These are phyloP conservation scores for Oophaga sylvatica DNA, from an alignment of 2,797 vertebrate genomes.

Conservation along the genomic window DNA sequence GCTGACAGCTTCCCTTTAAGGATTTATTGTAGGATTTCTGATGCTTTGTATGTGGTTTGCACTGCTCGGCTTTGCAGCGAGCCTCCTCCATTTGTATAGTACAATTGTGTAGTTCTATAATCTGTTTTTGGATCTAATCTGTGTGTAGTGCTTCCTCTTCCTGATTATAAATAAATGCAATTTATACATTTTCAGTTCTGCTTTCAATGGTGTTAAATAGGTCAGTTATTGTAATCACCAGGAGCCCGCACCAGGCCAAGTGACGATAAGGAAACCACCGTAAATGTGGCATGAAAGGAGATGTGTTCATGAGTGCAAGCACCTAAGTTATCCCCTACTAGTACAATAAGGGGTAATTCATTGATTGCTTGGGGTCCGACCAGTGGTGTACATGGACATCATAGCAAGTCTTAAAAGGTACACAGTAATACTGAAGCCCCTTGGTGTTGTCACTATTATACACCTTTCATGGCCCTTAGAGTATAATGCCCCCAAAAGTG, in stretches of 20 bases:
- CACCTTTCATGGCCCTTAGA: too few relatives aligned
- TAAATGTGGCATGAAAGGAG: neutral
- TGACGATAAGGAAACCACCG: neutral
- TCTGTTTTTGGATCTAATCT: conserved; percentile 15
- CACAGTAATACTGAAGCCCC: too few relatives aligned
- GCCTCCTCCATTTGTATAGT: neutral
- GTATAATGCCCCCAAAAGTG: too few relatives aligned
- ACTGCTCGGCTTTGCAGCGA: neutral
- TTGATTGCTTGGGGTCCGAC: too few relatives aligned
- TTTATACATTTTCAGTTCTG: conserved; percentile 19
- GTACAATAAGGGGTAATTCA: too few relatives aligned
- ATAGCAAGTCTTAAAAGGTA: too few relatives aligned
- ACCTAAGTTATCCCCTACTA: neutral
- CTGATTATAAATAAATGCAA: conserved; percentile 18
- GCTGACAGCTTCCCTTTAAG: too few relatives aligned
- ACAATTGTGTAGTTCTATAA: neutral
- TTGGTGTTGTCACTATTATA: too few relatives aligned
- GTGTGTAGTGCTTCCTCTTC: neutral
- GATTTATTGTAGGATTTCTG: too few relatives aligned
- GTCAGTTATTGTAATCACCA: neutral
- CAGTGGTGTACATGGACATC: too few relatives aligned
- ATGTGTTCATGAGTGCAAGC: neutral
- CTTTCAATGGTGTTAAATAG: neutral
- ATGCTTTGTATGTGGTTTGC: too few relatives aligned
- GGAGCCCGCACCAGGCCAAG: neutral